phyloP scores from a whole-genome alignment of 2,797 vertebrate genomes.

The Carcharodon carcharias region DNA sequence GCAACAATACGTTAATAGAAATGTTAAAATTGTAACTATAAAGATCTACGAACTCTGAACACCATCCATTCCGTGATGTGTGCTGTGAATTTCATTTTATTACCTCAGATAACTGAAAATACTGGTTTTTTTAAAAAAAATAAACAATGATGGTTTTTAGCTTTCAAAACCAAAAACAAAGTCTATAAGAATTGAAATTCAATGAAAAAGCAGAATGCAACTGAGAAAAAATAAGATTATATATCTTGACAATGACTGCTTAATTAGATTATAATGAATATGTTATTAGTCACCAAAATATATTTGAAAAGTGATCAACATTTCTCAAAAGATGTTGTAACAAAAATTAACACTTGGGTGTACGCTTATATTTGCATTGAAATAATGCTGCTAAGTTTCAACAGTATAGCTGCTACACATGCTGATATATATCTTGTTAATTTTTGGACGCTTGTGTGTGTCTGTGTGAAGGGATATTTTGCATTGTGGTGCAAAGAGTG shows the following conservation, averaged over 20 bases:
- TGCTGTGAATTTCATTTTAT: background rate
- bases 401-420: background rate
- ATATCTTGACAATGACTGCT: background rate
- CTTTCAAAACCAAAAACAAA: background rate
- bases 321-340: background rate
- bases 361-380: background rate
- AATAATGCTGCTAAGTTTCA: constrained; percentile 7
- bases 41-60: background rate
- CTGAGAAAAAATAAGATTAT: background rate
- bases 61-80: background rate
- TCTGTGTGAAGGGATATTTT: background rate
- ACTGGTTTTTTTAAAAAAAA: background rate
- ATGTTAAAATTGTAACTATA: background rate
- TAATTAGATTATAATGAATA: constrained; percentile 25
- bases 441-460: background rate
- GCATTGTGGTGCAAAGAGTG: background rate
- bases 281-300: background rate
- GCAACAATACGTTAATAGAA: background rate
- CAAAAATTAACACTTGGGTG: background rate
- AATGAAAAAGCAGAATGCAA: background rate
- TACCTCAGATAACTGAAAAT: background rate
- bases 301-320: constrained; percentile 2
- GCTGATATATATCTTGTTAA: background rate
- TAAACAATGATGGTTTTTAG: background rate
- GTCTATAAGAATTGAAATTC: background rate